A percentile compares a stretch with the other conserved stretches of the same genome.
Conservation (phyloP, 2,888 invertebrate genomes). For the Torymus aiolomorphi region DNA sequence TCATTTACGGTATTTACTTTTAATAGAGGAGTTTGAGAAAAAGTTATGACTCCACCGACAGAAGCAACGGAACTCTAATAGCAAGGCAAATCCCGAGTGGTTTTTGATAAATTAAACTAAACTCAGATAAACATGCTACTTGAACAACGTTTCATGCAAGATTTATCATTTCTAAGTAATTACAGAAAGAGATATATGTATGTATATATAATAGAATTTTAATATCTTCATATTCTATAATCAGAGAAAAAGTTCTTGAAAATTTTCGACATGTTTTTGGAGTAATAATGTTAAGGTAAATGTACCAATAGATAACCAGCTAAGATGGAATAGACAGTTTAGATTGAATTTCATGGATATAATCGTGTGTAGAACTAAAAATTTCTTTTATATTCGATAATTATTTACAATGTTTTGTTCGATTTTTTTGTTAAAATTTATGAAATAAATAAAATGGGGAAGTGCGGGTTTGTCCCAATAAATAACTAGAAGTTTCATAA, state of each 20-base stretch:
- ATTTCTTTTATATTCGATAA: too few relatives aligned
- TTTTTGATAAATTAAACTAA: conserved; percentile 34
- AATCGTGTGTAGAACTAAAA: too few relatives aligned
- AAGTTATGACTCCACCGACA: conserved; percentile 25
- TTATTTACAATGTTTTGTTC: too few relatives aligned
- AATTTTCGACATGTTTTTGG: conserved; percentile 12
- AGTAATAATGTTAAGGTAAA: too few relatives aligned
- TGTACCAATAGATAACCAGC: too few relatives aligned
- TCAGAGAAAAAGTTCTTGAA: conserved; percentile 30
- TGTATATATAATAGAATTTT: conserved; percentile 37
- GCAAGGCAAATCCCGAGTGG: conserved; percentile 29
- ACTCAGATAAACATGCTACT: conserved; percentile 38
- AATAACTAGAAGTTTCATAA: too few relatives aligned
- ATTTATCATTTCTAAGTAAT: conserved; percentile 62
- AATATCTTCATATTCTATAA: conserved; percentile 42
- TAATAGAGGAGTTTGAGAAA: conserved; percentile 16
- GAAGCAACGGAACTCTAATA: conserved; percentile 41
- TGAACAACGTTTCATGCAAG: conserved; percentile 63
- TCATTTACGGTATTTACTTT: conserved; percentile 13
- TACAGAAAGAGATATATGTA: conserved; percentile 58
- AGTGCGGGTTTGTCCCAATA: too few relatives aligned
- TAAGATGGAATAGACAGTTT: too few relatives aligned
- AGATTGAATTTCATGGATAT: too few relatives aligned
- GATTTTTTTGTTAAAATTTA: too few relatives aligned
- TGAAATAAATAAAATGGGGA: too few relatives aligned